phyloP scores from a whole-genome alignment of 2,888 invertebrate species.

The Saturnia japonica region DNA sequence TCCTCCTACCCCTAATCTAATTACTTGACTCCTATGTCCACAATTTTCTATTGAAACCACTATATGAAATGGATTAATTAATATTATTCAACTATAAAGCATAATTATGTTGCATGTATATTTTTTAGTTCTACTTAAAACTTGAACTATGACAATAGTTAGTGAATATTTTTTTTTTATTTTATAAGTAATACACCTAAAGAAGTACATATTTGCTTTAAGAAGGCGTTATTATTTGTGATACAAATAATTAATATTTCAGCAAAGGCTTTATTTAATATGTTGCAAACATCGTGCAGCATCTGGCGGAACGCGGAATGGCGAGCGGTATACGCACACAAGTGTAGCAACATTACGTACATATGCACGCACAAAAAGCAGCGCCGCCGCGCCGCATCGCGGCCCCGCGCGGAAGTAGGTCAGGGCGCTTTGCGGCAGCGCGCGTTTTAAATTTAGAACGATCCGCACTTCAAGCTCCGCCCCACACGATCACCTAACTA shows the following conservation, averaged over 20 bases:
- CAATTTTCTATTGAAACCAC: background rate
- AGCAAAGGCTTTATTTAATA: conserved; percentile 45
- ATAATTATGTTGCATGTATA: too few species aligned
- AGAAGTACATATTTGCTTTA: background rate
- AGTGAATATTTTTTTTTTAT: background rate
- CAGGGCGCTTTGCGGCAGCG: conserved; percentile 80
- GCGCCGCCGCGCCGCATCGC: conserved; percentile 70
- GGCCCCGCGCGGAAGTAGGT: conserved; percentile 81
- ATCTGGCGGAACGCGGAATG: conserved; percentile 78
- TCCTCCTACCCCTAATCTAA: too few species aligned
- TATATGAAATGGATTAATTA: background rate
- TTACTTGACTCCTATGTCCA: too few species aligned
- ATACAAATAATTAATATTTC: conserved; percentile 17
- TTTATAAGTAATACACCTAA: background rate
- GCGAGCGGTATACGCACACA: conserved; percentile 73
- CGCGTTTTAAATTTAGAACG: conserved; percentile 81
- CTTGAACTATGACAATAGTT: too few species aligned
- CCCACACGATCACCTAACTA: conserved; percentile 70
- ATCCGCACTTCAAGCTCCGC: conserved; percentile 78
- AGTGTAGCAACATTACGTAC: conserved; percentile 30
- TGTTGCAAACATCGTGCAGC: conserved; percentile 72
- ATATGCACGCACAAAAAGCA: conserved; percentile 61
- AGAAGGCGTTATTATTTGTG: background rate
- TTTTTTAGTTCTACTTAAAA: too few species aligned
- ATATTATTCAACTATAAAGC: too few species aligned